phyloP scores from a whole-genome alignment of 2,888 invertebrate species.

The Tanytarsus gracilentus region DNA sequence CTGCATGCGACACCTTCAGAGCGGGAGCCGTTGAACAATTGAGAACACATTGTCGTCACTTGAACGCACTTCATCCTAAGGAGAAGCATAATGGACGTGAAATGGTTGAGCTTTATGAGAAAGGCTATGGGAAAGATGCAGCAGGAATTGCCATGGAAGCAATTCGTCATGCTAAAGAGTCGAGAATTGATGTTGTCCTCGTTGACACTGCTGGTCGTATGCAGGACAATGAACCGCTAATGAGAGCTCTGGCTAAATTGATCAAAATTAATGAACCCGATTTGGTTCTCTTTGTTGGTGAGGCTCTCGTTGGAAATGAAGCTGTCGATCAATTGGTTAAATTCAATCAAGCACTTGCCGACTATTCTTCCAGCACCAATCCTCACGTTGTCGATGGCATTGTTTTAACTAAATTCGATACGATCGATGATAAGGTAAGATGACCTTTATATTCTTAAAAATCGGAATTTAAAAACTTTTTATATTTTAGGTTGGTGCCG shows the following conservation, averaged over 20 bases:
- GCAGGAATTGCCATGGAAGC: conserved; percentile 98
- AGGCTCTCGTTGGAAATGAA: conserved; percentile 99
- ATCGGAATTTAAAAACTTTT: conserved; percentile 30
- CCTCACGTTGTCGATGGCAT: conserved; percentile 97
- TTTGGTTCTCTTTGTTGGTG: conserved; percentile 97
- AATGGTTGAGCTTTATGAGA: conserved; percentile 95
- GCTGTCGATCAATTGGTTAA: conserved; percentile 98
- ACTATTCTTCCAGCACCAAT: conserved; percentile 66
- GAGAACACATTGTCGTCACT: conserved; percentile 83
- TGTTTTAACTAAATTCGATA: conserved; percentile 98
- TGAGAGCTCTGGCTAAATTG: conserved; percentile 94
- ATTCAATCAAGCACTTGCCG: conserved; percentile 96
- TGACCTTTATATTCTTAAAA: conserved; percentile 27
- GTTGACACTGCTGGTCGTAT: conserved; percentile 99
- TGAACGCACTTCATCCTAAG: conserved; percentile 88
- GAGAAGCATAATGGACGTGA: conserved; percentile 56
- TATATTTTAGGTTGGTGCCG: conserved; percentile 71
- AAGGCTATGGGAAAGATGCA: conserved; percentile 92
- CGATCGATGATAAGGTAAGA: conserved; percentile 91
- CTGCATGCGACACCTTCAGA: conserved; percentile 98
- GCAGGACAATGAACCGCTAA: conserved; percentile 99
- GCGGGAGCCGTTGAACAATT: conserved; percentile 99
- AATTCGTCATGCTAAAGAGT: conserved; percentile 77
- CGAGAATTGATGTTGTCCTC: conserved; percentile 81
- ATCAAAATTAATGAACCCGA: conserved; percentile 97